These are phyloP conservation scores for Neoaliturus tenellus DNA, from an alignment of 2,888 invertebrate species.

Conservation along the genomic window DNA sequence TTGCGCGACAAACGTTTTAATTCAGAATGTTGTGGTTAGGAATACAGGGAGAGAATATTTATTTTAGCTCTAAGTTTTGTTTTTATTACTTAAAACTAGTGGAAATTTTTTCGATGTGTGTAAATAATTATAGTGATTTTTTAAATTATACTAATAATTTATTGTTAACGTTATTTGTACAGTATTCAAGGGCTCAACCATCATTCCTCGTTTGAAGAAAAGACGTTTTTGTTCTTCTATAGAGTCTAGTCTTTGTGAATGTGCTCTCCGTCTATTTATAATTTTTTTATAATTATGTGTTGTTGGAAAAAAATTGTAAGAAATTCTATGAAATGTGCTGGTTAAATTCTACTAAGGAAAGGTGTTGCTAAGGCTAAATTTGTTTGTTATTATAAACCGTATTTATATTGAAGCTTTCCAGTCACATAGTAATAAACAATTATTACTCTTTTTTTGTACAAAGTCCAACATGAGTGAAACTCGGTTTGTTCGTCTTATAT, in stretches of 20 bases:
- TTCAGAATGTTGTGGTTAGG: conserved; percentile 29
- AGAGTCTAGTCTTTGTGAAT: conserved; percentile 39
- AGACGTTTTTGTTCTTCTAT: conserved; percentile 45
- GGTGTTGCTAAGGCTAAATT: not conserved
- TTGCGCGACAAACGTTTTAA: conserved; percentile 32
- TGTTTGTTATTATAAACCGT: not conserved
- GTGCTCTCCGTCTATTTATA: conserved; percentile 42
- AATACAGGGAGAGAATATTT: conserved; percentile 47
- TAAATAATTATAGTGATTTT: conserved; percentile 48
- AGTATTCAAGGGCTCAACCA: conserved; percentile 42
- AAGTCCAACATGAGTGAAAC: not conserved
- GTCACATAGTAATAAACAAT: not conserved
- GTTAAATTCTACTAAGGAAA: not conserved
- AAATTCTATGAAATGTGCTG: not conserved
- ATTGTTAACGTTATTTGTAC: conserved; percentile 50
- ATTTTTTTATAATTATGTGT: conserved; percentile 12
- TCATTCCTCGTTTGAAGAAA: conserved; percentile 46
- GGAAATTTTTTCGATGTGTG: conserved; percentile 25
- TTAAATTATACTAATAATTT: conserved; percentile 37
- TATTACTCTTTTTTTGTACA: not conserved
- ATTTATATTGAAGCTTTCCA: not conserved
- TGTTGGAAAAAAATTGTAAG: conserved; percentile 7
- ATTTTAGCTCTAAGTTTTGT: conserved; percentile 49
- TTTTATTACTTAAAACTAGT: conserved; percentile 46
- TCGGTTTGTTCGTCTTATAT: not conserved